Evolutionary conservation across 2,113 vertebrate genomes (phyloP), one percentile per base, ranked within the genome.

Genomic region (Anoura caudifer): DNA sequence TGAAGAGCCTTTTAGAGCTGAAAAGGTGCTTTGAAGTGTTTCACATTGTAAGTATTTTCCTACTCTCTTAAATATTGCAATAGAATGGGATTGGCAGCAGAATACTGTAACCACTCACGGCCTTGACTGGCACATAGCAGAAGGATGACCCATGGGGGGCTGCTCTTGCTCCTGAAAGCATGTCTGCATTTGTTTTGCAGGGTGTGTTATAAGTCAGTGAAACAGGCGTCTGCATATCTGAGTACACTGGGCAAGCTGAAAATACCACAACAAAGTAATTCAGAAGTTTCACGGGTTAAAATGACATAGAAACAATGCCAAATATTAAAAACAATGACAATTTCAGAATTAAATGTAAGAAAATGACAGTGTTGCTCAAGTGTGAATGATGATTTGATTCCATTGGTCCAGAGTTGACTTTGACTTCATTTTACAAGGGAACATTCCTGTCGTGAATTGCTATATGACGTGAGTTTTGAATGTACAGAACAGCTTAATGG

Each of bases 1-100:
- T 94, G 90, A 97, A 98, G 96, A 97, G 95, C 65, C 87, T 93
- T 95, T 95, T 90, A 93, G 81, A 95, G 95, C 89, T 88, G 59
- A 97, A 95, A 94, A 96, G 72, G 63, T 65, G 22, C n/a, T 85
- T 86, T 47, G 92, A 75, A 76, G 10, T 72, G 24, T 19, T 76
- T 70, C 56, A 61, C 79, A 79, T 91, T 79, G 84, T 76, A 72
- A 38, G 33, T 28, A 87, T 41, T 96, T 0, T 8, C 82, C 84
- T 93, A 43, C 93, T 95, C 76, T 76, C 77, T 86, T 94, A 98
- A 95, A 89, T 19, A 87, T 17, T 22, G 67, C 65, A 90, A 28
- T 41, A 26, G 67, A 87, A 93, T 86, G 47, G 79, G 94, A 41
- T 26, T 10, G 77, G 63, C 5, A 22, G 82, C 50, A 67, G 0